phyloP scores from a whole-genome alignment of 2,888 invertebrate genomes.

The Scaeva pyrastri region DNA sequence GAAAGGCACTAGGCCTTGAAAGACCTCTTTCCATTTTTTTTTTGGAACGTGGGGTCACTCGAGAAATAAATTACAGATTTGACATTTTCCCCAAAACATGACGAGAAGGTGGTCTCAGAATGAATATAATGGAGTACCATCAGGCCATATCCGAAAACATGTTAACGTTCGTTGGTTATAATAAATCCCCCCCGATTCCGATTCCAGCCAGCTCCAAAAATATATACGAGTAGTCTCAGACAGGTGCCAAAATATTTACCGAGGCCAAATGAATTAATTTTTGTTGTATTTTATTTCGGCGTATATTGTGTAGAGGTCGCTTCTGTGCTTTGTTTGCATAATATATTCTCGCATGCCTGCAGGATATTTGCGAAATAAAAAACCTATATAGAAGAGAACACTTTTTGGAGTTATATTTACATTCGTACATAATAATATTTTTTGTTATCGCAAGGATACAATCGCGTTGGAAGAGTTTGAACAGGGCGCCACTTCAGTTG shows the following conservation, averaged over 20 bases:
- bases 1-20: conserved; percentile 10
- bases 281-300: conserved; percentile 24
- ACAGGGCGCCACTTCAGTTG: conserved; percentile 12
- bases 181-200: conserved; percentile 68
- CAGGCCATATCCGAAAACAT: conserved; percentile 30
- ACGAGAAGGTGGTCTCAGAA: conserved; percentile 51
- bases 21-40: conserved; percentile 21
- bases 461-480: conserved; percentile 52
- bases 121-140: conserved; percentile 56
- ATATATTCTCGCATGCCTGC: conserved; percentile 68
- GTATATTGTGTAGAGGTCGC: not conserved
- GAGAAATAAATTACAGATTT: conserved; percentile 68
- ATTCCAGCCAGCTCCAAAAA: conserved; percentile 57
- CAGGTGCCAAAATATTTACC: conserved; percentile 74
- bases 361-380: conserved; percentile 69
- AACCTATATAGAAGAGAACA: conserved; percentile 35
- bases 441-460: conserved; percentile 67
- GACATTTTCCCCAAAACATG: conserved; percentile 48
- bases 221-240: conserved; percentile 33
- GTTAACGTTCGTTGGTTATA: conserved; percentile 28
- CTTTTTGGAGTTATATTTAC: conserved; percentile 62
- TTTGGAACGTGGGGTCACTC: conserved; percentile 39
- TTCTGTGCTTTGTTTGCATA: conserved; percentile 60
- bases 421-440: conserved; percentile 59
- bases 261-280: conserved; percentile 55